Evolutionary conservation across 1,140 invertebrate genomes (phyloP), one percentile per base, ranked within the genome.

Genomic region (Rhagoletis pomonella): DNA sequence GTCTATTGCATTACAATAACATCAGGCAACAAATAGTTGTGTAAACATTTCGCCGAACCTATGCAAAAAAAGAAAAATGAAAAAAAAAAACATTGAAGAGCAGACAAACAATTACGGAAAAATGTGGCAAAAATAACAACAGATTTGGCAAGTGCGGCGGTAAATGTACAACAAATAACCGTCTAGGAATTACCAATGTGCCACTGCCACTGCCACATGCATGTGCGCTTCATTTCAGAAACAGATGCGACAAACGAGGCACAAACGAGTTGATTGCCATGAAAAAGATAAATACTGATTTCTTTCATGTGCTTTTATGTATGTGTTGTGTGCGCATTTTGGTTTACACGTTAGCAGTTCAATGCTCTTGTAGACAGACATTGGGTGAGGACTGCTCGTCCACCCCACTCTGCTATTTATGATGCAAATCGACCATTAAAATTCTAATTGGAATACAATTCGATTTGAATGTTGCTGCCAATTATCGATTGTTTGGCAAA

Each of bases 381-480:
- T 55, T 55, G 50, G 50, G 29, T 29, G 29, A 29, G 29, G 29
- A 29, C 1, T 29, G 29, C 29, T 55, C n/a, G n/a, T n/a, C 44
- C 55, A 47, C n/a, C 29, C 6, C 47, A 50, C 2, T 2, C 47
- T 44, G 73, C n/a, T 12, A 19, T 12, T 55, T 55, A 5, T 42
- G 17, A 81, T 9, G 7, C 14, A 17, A 42, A n/a, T 9, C n/a
- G 73, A 29, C 73, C 73, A 4, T 47, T 10, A 14, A 42, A 81
- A 81, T 55, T 81, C 47, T 81, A 81, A 81, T 81, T 81, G 47
- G 73, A 81, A 81, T 81, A 47, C 47, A 81, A 81, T 81, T 55
- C 73, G 73, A 55, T 81, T 81, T 55, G n/a, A 55, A 81, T 55
- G 73, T 47, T 5, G 47, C 73, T 81, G 73, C 73, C 73, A 81